Evolutionary conservation across 2,797 vertebrate genomes (phyloP).

Genomic region (Bradypodion pumilum): DNA sequence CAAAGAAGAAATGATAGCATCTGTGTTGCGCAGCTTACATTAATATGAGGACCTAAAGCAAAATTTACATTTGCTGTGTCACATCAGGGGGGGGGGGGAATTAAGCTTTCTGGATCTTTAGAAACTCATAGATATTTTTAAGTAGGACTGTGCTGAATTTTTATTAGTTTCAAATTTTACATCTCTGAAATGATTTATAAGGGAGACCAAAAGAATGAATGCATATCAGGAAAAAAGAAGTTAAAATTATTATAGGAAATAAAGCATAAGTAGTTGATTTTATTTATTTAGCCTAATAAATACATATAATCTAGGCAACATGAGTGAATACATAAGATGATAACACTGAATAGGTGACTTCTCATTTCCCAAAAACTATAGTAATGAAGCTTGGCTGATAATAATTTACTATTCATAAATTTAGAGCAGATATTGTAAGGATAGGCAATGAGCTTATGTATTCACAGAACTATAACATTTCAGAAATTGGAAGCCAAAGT

Average conservation of each 20-base stretch:
- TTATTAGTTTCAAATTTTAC: slow-evolving; percentile 17
- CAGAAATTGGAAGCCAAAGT: not conserved
- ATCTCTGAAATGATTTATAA: not conserved
- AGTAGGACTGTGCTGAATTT: not conserved
- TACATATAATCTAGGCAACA: not conserved
- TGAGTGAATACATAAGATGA: not conserved
- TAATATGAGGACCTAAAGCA: slow-evolving; percentile 29
- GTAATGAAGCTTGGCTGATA: not conserved
- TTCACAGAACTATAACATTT: not conserved
- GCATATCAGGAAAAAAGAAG: not conserved
- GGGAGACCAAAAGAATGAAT: slow-evolving; percentile 12
- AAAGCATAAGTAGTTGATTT: not conserved
- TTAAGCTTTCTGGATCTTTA: slow-evolving; percentile 17
- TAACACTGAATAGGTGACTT: not conserved
- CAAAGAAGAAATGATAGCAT: slow-evolving; percentile 26
- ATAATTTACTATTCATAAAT: not conserved
- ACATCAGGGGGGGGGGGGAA: not conserved
- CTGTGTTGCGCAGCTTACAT: slow-evolving; percentile 26
- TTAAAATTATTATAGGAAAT: not conserved
- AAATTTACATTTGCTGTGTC: slow-evolving; percentile 31
- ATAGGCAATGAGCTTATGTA: not conserved
- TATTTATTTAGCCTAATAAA: not conserved
- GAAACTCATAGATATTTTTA: slow-evolving; percentile 8
- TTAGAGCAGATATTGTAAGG: not conserved
- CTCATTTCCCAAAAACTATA: not conserved